Conservation (phyloP, 2,113 vertebrate species). For the Gymnobelideus leadbeateri region DNA sequence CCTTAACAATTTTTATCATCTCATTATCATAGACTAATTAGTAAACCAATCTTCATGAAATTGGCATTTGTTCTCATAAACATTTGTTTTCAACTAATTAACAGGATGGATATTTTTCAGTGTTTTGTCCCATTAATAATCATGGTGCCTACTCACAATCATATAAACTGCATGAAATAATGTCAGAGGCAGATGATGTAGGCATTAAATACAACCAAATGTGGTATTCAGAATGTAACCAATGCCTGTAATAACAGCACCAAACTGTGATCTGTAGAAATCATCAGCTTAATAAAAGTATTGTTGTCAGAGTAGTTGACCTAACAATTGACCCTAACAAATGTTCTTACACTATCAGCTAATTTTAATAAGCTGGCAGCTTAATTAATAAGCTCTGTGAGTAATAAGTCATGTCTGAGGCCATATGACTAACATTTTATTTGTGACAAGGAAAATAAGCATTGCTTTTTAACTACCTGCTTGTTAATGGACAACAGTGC, state of each 20-base stretch:
- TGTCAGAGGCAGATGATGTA: not conserved
- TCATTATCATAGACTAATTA: not conserved
- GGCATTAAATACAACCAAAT: not conserved
- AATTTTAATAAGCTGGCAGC: not conserved
- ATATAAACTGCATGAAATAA: not conserved
- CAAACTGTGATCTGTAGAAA: not conserved
- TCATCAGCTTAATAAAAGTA: not conserved
- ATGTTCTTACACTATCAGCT: not conserved
- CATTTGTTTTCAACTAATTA: not conserved
- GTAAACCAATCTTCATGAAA: not conserved
- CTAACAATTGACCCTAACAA: not conserved
- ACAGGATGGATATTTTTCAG: not conserved
- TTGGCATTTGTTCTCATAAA: not conserved
- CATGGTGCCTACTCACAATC: not conserved
- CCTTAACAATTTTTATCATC: not conserved
- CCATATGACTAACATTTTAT: not conserved
- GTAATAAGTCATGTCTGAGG: not conserved
- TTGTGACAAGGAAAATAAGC: not conserved
- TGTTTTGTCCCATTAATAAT: not conserved
- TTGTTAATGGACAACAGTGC: not conserved
- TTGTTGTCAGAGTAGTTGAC: not conserved
- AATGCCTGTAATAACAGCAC: not conserved
- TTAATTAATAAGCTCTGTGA: not conserved
- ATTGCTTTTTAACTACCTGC: not conserved
- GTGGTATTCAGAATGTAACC: not conserved